Percentiles rank a stretch among this genome's conserved stretches.
phyloP scores from a whole-genome alignment of 2,888 invertebrate species.

The Drosophila formosana region DNA sequence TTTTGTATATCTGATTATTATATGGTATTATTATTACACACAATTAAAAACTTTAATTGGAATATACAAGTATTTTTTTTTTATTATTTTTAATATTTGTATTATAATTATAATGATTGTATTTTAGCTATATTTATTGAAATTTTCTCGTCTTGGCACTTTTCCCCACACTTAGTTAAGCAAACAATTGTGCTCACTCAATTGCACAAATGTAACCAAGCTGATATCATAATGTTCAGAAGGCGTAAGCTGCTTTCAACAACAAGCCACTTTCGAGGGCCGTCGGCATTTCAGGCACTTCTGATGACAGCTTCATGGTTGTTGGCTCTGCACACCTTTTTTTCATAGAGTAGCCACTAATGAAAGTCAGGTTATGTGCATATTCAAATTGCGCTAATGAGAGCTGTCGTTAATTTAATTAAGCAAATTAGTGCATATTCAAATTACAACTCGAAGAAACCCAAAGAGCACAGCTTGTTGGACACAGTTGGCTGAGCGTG shows the following conservation, averaged over 20 bases:
- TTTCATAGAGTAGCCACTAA: conserved; percentile 10
- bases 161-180: neutral
- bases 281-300: conserved; percentile 29
- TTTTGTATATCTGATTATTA: too few species aligned
- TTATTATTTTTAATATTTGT: too few species aligned
- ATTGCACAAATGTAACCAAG: neutral
- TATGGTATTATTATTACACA: too few species aligned
- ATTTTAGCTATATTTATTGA: too few species aligned
- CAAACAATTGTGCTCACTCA: neutral
- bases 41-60: too few species aligned
- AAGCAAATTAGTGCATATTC: conserved; percentile 52
- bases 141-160: neutral
- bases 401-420: conserved; percentile 42
- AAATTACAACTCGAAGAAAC: conserved; percentile 42
- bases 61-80: too few species aligned
- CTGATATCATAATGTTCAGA: neutral
- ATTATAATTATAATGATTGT: too few species aligned
- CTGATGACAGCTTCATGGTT: conserved; percentile 31
- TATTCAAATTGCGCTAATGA: conserved; percentile 51
- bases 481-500: conserved; percentile 27
- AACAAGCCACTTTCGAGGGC: neutral
- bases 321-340: conserved; percentile 10
- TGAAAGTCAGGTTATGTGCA: conserved; percentile 25
- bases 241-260: neutral
- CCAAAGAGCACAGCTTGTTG: conserved; percentile 4